Conservation (phyloP, 1,140 invertebrate species). For the Melanaphis sacchari region DNA sequence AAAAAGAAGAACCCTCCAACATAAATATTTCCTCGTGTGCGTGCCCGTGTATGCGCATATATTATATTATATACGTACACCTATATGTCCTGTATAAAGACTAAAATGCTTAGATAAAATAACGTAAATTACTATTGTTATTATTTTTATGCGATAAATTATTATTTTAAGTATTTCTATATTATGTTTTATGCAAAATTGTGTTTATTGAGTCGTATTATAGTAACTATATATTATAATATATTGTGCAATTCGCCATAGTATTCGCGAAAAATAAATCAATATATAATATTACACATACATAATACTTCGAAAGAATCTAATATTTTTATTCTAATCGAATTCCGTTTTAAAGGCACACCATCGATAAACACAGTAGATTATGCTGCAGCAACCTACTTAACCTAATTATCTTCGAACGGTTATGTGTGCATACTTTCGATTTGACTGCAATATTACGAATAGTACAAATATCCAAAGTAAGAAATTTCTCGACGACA, state of each 20-base stretch:
- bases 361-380: background rate
- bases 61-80: background rate
- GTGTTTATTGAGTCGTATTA: background rate
- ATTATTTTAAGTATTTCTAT: constrained; percentile 9
- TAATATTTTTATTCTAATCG: background rate
- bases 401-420: background rate
- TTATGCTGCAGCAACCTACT: background rate
- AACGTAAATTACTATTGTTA: background rate
- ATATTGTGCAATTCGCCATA: constrained; percentile 31
- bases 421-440: background rate
- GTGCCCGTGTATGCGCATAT: background rate
- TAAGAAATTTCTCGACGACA: background rate
- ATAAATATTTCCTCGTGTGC: background rate
- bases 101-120: constrained; percentile 15
- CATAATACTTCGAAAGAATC: background rate
- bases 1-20: background rate
- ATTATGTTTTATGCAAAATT: background rate
- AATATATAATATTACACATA: background rate
- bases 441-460: background rate
- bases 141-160: constrained; percentile 2
- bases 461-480: background rate
- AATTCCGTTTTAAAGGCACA: background rate
- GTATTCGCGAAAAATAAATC: constrained; percentile 11
- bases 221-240: background rate
- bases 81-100: background rate